Evolutionary conservation across 1,140 invertebrate genomes (phyloP), one percentile per base, ranked within the genome.

Genomic region (Drosophila elegans): DNA sequence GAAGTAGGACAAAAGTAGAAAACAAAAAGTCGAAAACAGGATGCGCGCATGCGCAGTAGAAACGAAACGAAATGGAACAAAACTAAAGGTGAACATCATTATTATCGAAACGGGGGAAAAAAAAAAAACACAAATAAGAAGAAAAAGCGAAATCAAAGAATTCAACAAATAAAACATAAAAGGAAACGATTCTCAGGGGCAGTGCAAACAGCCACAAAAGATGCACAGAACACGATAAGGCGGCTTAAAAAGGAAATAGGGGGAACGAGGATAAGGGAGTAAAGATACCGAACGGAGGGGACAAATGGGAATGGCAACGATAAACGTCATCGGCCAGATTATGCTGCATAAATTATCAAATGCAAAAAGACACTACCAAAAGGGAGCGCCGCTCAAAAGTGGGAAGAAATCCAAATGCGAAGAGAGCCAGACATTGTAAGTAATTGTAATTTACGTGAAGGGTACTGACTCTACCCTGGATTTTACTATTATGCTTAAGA

Each of bases 291-390:
- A 39, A 64, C 44, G 45, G 39, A 49, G 48, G 49, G 48, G 73
- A 57, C 49, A 66, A 71, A 72, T 42, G 63, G 64, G 71, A 77
- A 78, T 78, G 69, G 82, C 78, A 86, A 68, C 82, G 74, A 86
- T 86, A 88, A 86, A 86, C 82, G 82, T 86, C 82, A 86, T 83
- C 82, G 84, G 62, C 75, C 75, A 73, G 83, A 86, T 86, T 88
- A 86, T 86, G 84, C 75, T 83, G 82, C 82, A 88, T 86, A 88
- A 88, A 86, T 86, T 86, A 83, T 88, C 84, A 86, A 88, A 86
- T 71, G 84, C 82, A 79, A 83, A 77, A 84, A 80, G 75, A 71
- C 63, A 64, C 45, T 74, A 72, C 74, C 75, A 79, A 83, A 86
- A 82, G 82, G 74, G 68, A 86, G 74, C 78, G 78, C 45, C 81